phyloP scores from a whole-genome alignment of 2,888 invertebrate species.

The Microctonus aethiopoides region DNA sequence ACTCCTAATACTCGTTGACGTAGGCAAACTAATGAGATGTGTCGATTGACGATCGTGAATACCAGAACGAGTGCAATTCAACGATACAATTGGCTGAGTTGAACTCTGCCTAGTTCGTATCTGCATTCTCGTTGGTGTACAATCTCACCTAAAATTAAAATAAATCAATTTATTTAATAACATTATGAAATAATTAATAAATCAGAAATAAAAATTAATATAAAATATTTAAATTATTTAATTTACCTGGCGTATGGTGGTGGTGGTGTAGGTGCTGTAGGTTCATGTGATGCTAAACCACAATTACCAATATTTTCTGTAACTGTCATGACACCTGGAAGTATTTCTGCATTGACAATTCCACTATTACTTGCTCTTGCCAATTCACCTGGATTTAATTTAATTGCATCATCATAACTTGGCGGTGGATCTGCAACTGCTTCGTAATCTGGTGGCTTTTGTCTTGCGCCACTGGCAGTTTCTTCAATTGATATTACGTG shows the following conservation, averaged over 20 bases:
- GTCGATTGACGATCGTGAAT: constrained; percentile 26
- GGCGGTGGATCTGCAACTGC: constrained; percentile 77
- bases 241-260: constrained; percentile 63
- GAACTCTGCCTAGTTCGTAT: constrained; percentile 15
- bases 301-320: constrained; percentile 47
- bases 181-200: too few relatives aligned
- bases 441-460: constrained; percentile 80
- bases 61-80: constrained; percentile 35
- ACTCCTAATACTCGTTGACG: constrained; percentile 27
- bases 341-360: constrained; percentile 24
- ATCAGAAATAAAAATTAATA: neutral
- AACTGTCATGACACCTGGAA: constrained; percentile 42
- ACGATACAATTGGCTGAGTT: constrained; percentile 21
- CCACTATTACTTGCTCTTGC: constrained; percentile 50
- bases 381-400: constrained; percentile 74
- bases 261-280: constrained; percentile 56
- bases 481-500: constrained; percentile 75
- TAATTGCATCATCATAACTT: constrained; percentile 79
- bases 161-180: neutral
- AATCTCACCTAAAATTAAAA: constrained; percentile 23
- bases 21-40: constrained; percentile 9
- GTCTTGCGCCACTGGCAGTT: constrained; percentile 71
- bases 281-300: constrained; percentile 47
- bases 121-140: constrained; percentile 20
- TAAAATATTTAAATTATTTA: neutral